Conservation (phyloP, 2,888 invertebrate genomes). For the Pinctada fucata region DNA sequence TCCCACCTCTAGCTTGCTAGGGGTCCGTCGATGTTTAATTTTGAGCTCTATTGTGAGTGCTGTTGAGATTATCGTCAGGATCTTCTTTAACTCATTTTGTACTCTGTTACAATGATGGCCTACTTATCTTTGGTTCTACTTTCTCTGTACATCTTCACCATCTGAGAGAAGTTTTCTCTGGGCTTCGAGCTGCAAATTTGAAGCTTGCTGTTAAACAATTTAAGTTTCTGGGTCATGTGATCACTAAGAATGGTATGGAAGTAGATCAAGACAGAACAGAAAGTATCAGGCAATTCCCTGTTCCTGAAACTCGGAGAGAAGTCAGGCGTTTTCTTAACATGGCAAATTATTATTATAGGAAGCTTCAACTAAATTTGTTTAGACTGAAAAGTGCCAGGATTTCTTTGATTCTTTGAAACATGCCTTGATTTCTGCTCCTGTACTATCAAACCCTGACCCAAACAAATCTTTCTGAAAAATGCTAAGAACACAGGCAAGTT, state of each 20-base stretch:
- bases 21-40: too few relatives aligned
- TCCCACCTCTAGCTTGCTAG: too few relatives aligned
- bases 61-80: too few relatives aligned
- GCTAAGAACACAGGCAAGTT: constrained; percentile 39
- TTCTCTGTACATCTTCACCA: constrained; percentile 45
- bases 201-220: constrained; percentile 36
- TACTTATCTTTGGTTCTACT: constrained; percentile 40
- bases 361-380: constrained; percentile 34
- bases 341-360: constrained; percentile 45
- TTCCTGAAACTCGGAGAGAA: constrained; percentile 30
- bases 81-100: too few relatives aligned
- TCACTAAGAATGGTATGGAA: constrained; percentile 38
- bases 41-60: too few relatives aligned
- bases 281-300: constrained; percentile 23
- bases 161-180: constrained; percentile 41
- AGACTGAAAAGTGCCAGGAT: constrained; percentile 36
- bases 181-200: constrained; percentile 40
- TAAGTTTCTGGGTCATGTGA: constrained; percentile 41
- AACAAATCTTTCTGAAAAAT: constrained; percentile 35
- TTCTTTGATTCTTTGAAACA: constrained; percentile 57
- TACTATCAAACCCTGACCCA: constrained; percentile 44
- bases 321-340: constrained; percentile 42
- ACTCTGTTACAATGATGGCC: constrained; percentile 53
- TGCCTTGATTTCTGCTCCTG: constrained; percentile 37
- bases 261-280: constrained; percentile 37